A percentile compares a stretch with the other conserved stretches of the same genome.
These are phyloP conservation scores for Gouania willdenowi DNA, from an alignment of 2,797 vertebrate species.

Conservation along the genomic window DNA sequence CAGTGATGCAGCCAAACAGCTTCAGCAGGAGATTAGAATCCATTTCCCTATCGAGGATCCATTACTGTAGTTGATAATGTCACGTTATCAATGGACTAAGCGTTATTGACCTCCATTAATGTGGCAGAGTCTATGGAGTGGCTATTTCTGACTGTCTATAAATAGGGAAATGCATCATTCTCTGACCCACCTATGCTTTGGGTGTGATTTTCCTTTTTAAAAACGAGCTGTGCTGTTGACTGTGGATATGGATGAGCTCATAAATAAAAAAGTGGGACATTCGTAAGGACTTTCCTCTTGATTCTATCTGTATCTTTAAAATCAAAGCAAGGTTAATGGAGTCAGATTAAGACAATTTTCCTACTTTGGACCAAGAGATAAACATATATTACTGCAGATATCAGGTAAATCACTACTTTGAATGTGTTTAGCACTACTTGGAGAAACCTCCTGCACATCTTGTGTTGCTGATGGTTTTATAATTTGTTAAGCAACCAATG, in stretches of 20 bases:
- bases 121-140: constrained; percentile 18
- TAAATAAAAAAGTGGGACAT: constrained; percentile 10
- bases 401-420: too few relatives aligned
- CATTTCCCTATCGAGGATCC: constrained; percentile 38
- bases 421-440: too few relatives aligned
- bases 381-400: too few relatives aligned
- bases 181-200: constrained; percentile 6
- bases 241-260: constrained; percentile 12
- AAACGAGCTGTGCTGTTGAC: constrained; percentile 14
- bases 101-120: constrained; percentile 49
- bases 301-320: constrained; percentile 14
- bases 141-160: constrained; percentile 40
- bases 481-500: too few relatives aligned
- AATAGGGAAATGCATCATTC: constrained; percentile 36
- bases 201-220: neutral
- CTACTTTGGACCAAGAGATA: too few relatives aligned
- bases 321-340: constrained; percentile 23
- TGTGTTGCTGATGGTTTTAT: too few relatives aligned
- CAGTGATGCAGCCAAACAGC: constrained; percentile 15
- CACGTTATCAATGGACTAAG: constrained; percentile 39
- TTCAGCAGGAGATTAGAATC: constrained; percentile 27
- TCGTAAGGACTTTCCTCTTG: constrained; percentile 5
- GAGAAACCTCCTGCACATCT: too few relatives aligned
- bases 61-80: constrained; percentile 22
- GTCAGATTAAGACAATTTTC: too few relatives aligned